Percentiles rank a stretch among this genome's conserved stretches.
Evolutionary conservation across 2,888 invertebrate genomes (phyloP).

Genomic region (Drosophila diplacantha): DNA sequence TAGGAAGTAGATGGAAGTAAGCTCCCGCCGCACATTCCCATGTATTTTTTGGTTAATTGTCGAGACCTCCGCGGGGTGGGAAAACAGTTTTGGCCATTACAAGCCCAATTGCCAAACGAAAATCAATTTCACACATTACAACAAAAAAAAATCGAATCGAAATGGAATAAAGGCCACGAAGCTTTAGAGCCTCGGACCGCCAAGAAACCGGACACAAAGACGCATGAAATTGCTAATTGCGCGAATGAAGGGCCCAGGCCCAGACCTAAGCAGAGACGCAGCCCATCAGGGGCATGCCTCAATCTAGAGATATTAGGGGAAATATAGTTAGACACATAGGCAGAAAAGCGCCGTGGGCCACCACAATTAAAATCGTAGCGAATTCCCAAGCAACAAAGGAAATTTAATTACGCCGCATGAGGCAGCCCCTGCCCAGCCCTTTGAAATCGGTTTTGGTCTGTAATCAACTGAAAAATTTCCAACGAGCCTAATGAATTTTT

Average conservation of each 20-base stretch:
- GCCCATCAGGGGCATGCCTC: conserved; percentile 24
- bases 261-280: background rate
- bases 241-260: conserved; percentile 62
- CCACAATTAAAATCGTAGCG: conserved; percentile 69
- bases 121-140: conserved; percentile 70
- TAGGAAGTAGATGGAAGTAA: conserved; percentile 14
- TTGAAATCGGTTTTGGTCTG: conserved; percentile 49
- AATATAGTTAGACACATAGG: conserved; percentile 28
- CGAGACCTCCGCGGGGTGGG: conserved; percentile 36
- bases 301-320: conserved; percentile 8
- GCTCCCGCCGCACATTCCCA: conserved; percentile 23
- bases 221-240: conserved; percentile 71
- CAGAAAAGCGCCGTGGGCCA: conserved; percentile 54
- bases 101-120: conserved; percentile 59
- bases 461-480: conserved; percentile 65
- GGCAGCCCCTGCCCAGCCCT: conserved; percentile 56
- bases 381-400: conserved; percentile 67
- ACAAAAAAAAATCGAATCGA: conserved; percentile 35
- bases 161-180: conserved; percentile 33
- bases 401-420: conserved; percentile 70
- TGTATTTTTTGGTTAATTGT: conserved; percentile 23
- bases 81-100: conserved; percentile 50
- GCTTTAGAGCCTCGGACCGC: conserved; percentile 17
- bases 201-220: conserved; percentile 32
- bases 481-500: conserved; percentile 62